phyloP scores from a whole-genome alignment of 2,797 vertebrate species.

The Sciurus vulgaris region DNA sequence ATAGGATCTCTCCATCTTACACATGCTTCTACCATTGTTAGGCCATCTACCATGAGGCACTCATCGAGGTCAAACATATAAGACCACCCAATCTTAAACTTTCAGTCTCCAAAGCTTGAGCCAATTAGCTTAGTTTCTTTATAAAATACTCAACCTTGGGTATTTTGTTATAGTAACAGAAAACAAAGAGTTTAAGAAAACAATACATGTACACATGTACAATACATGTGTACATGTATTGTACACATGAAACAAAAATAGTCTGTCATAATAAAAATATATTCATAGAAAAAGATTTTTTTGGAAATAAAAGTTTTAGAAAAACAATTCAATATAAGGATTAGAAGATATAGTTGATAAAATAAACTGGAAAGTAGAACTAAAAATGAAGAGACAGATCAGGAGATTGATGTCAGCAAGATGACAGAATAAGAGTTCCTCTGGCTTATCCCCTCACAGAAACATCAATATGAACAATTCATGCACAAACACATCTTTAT shows the following conservation, averaged over 20 bases:
- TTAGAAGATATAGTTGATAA: neutral
- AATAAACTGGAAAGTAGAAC: neutral
- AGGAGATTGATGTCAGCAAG: neutral
- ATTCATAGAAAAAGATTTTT: neutral
- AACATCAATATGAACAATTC: neutral
- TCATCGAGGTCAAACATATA: too few relatives aligned
- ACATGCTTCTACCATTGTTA: too few relatives aligned
- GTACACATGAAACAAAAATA: neutral
- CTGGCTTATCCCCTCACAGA: neutral
- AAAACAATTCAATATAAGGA: neutral
- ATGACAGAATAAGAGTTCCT: neutral
- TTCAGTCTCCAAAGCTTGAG: too few relatives aligned
- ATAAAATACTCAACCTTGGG: too few relatives aligned
- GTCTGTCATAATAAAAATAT: neutral
- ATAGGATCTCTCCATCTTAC: too few relatives aligned
- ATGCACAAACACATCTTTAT: neutral
- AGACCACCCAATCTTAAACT: too few relatives aligned
- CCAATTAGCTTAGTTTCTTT: too few relatives aligned
- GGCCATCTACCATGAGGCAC: too few relatives aligned
- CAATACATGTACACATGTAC: too few relatives aligned
- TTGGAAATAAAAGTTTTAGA: slow-evolving; percentile 7
- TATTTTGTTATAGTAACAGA: too few relatives aligned
- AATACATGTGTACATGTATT: too few relatives aligned
- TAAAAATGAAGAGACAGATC: neutral
- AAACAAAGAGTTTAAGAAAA: neutral